These are phyloP conservation scores for Nettapus auritus DNA, from an alignment of 2,113 vertebrate species.

Conservation along the genomic window DNA sequence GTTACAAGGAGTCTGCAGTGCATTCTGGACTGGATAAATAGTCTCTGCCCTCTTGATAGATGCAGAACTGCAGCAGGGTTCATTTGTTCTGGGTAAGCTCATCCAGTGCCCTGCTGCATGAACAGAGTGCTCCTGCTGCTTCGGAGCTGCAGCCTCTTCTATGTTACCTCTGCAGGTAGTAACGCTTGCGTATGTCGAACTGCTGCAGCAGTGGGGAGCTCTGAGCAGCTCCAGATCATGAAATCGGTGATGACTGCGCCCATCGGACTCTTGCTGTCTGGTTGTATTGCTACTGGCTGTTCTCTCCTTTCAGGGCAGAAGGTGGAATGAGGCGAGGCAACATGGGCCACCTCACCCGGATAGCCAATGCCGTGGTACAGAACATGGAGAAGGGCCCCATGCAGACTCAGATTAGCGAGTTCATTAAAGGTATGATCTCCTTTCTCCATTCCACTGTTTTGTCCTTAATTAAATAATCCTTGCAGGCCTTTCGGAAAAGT, in stretches of 20 bases:
- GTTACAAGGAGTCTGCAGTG: fast-evolving
- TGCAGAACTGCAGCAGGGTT: not conserved
- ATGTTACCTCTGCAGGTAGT: fast-evolving
- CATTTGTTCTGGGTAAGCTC: not conserved
- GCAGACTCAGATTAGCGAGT: conserved; percentile 86
- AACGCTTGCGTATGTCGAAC: fast-evolving
- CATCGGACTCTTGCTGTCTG: not conserved
- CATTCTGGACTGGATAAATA: fast-evolving
- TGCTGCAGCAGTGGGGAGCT: too few species aligned
- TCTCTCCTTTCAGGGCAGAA: conserved; percentile 79
- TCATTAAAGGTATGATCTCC: conserved; percentile 86
- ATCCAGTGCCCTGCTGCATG: fast-evolving
- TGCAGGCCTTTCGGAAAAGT: not conserved
- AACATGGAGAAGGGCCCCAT: conserved; percentile 91
- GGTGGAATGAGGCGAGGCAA: conserved; percentile 92
- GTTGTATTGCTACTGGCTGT: not conserved
- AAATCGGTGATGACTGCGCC: too few species aligned
- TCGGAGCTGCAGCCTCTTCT: not conserved
- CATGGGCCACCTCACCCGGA: conserved; percentile 96
- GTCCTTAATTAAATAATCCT: not conserved
- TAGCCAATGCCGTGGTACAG: conserved; percentile 94
- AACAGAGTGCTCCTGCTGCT: not conserved
- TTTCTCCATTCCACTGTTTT: not conserved
- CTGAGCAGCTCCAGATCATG: fast-evolving
- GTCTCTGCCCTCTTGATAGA: not conserved